Base-by-base conservation (phyloP, 53 echinoderm and acorn worm genomes). In the Arbacia lixula region DNA sequence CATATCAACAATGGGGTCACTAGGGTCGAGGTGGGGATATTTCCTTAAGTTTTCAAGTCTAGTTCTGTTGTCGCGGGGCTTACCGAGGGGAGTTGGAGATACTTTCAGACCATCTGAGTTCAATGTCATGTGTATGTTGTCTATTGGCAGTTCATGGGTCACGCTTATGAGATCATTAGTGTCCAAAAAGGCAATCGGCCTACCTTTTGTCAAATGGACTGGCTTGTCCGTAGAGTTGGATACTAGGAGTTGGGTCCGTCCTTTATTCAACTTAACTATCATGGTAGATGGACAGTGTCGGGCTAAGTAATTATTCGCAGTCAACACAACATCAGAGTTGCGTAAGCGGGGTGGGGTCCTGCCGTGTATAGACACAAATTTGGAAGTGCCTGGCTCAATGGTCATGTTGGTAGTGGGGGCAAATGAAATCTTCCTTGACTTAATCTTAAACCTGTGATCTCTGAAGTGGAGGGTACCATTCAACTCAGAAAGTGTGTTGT, bases 21-120 rank as follows among this genome's bases (percentile, higher is more conserved):
- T 46, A 10, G 71, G 49, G 46, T 71, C 71, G 12, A 71, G 71
- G 29, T 71, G 75, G 46, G 86, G 74, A 40, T 73, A 86, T 36
- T 26, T 71, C 3, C 5, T 1, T 9, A 71, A 27, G 29, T 71
- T 71, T 5, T 22, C 29, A 24, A 42, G 43, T 71, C 46, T 40
- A 46, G 29, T 27, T 43, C 0, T 1, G 28, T 71, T 46, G 17
- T 5, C 28, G 26, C 26, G 17, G 68, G 21, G 19, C 1, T n/a
- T 68, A 21, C 38, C 25, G 22, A 6, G 0, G 68, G 17, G 17
- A 22, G 21, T 17, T 4, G 1, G 19, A 71, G 71, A 12, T 9
- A 43, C 2, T 24, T 43, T 22, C 2, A 43, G 14, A 22, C 2
- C 46, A 29, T 20, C 6, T 12, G 6, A 9, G 36, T 64, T 64